phyloP scores from a whole-genome alignment of 1,140 invertebrate species.

The silkworm (Bombyx mori) region ASM3026992v2 NC_085129.1:21256501-21257000 shows the following conservation, averaged over 20 bases:
- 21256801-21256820: slow-evolving; percentile 37
- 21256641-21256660: not conserved
- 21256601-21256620: not conserved
- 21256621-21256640: not conserved
- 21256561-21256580: too few species aligned
- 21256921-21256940: too few species aligned
- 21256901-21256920: too few species aligned
- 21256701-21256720: slow-evolving; percentile 43
- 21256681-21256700: slow-evolving; percentile 2
- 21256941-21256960: too few species aligned
- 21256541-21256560: too few species aligned
- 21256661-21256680: not conserved
- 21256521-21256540: too few species aligned
- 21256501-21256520: too few species aligned
- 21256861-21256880: slow-evolving; percentile 36
- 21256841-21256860: slow-evolving; percentile 18
- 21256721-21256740: slow-evolving; percentile 44
- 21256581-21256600: too few species aligned
- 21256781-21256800: slow-evolving; percentile 30
- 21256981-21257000: too few species aligned
- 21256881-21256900: too few species aligned
- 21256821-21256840: too few species aligned
- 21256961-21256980: too few species aligned
- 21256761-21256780: slow-evolving; percentile 28
- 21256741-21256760: slow-evolving; percentile 53